A percentile compares a stretch with the other conserved stretches of the same genome.
These are phyloP conservation scores for Metacarcinus magister DNA, from an alignment of 2,888 invertebrate genomes.

Conservation along the genomic window DNA sequence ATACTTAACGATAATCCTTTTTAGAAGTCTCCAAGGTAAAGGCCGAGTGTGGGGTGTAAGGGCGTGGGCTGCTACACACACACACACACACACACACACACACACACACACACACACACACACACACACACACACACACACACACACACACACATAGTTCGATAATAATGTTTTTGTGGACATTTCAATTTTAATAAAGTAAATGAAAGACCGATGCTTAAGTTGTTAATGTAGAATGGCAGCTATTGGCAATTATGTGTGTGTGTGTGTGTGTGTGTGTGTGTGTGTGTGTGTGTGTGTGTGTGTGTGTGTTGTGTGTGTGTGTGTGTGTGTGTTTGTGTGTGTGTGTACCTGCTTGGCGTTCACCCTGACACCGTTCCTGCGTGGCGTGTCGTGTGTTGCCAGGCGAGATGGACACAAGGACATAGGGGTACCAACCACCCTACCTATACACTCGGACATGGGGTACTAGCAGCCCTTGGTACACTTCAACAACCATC, in stretches of 20 bases:
- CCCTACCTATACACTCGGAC: neutral
- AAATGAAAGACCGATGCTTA: too few relatives aligned
- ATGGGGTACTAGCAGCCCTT: neutral
- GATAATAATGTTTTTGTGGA: too few relatives aligned
- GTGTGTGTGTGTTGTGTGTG: too few relatives aligned
- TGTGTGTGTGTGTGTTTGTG: neutral
- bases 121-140: constrained; percentile 11
- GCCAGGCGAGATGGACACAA: neutral
- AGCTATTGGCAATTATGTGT: too few relatives aligned
- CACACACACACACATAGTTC: too few relatives aligned
- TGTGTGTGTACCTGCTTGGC: neutral
- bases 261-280: too few relatives aligned
- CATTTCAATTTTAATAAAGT: too few relatives aligned
- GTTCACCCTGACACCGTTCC: neutral
- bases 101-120: constrained; percentile 51
- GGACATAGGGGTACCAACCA: neutral
- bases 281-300: too few relatives aligned
- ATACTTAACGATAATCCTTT: neutral
- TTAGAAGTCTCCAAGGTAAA: neutral
- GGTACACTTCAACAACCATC: neutral
- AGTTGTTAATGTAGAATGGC: too few relatives aligned
- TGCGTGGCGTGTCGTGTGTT: neutral
- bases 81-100: constrained; percentile 51
- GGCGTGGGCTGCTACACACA: neutral
- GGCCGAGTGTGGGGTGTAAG: neutral